Percentiles rank a stretch among this genome's conserved stretches.
Conservation (phyloP, 2,797 vertebrate species). For the Rhinophrynus dorsalis region DNA sequence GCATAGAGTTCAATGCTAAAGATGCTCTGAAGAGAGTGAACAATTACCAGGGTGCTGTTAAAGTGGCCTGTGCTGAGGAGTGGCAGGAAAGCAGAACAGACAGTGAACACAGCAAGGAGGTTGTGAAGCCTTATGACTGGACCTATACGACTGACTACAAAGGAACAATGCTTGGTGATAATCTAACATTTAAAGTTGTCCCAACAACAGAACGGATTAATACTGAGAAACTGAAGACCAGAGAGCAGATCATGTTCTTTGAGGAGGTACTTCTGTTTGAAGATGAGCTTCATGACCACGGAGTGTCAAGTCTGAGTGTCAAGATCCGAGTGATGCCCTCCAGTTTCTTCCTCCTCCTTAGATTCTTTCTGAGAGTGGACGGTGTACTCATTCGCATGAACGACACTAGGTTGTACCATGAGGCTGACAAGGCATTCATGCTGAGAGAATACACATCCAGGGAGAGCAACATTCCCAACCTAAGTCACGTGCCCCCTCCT, state of each 20-base stretch:
- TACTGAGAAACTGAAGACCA: conserved; percentile 90
- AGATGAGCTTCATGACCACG: conserved; percentile 95
- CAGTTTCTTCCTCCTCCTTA: conserved; percentile 89
- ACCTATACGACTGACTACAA: conserved; percentile 96
- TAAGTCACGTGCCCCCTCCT: conserved; percentile 84
- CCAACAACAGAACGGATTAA: conserved; percentile 88
- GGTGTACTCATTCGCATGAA: conserved; percentile 93
- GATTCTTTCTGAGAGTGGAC: conserved; percentile 94
- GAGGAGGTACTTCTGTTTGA: conserved; percentile 95
- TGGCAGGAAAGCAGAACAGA: conserved; percentile 96
- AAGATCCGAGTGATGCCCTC: conserved; percentile 98
- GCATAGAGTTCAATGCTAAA: conserved; percentile 92
- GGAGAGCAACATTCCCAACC: conserved; percentile 86
- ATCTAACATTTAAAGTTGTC: conserved; percentile 79
- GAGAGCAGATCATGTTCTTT: conserved; percentile 96
- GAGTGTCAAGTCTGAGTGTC: conserved; percentile 91
- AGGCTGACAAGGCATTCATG: conserved; percentile 67
- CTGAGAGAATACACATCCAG: conserved; percentile 91
- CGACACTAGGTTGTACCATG: conserved; percentile 90
- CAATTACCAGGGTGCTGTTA: conserved; percentile 86
- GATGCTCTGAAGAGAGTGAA: conserved; percentile 91
- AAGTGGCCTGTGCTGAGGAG: conserved; percentile 95
- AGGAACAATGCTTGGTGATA: conserved; percentile 87
- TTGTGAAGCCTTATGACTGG: conserved; percentile 92
- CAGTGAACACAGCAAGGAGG: conserved; percentile 89